phyloP scores from a whole-genome alignment of 2,113 vertebrate genomes.

The Salvelinus alpinus region DNA sequence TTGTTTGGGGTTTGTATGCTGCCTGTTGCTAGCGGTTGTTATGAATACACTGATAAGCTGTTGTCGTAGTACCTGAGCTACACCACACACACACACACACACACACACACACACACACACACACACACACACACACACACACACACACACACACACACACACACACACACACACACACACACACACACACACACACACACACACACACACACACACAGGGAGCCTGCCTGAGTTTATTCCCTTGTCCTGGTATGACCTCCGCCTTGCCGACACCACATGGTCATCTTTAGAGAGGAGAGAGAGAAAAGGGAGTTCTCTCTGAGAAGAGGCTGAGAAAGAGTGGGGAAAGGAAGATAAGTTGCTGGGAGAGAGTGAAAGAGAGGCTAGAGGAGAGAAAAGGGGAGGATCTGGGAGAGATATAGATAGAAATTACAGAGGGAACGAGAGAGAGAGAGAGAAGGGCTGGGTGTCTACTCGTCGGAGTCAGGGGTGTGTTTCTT shows the following conservation, averaged over 20 bases:
- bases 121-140: constrained; percentile 5
- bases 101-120: constrained; percentile 29
- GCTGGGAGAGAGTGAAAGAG: constrained; percentile 14
- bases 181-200: too few species aligned
- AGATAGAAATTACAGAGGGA: not conserved
- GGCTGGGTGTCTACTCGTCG: not conserved
- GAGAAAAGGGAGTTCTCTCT: not conserved
- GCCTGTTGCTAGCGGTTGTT: constrained; percentile 1
- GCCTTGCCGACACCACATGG: constrained; percentile 48
- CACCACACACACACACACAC: constrained; percentile 36
- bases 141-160: not conserved
- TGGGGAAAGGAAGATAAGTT: constrained; percentile 6
- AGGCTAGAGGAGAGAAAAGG: too few species aligned
- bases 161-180: constrained; percentile 13
- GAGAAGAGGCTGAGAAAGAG: constrained; percentile 6
- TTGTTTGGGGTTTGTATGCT: constrained; percentile 3
- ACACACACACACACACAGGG: constrained; percentile 22
- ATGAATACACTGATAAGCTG: not conserved
- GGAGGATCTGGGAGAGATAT: too few species aligned
- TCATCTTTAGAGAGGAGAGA: constrained; percentile 45
- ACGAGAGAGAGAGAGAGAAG: not conserved
- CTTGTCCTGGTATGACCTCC: constrained; percentile 66
- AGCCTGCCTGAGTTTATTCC: constrained; percentile 38
- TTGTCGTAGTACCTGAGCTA: constrained; percentile 35
- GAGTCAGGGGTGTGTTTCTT: too few species aligned